Conservation (phyloP, 2,113 vertebrate genomes). For the Athene noctua region DNA sequence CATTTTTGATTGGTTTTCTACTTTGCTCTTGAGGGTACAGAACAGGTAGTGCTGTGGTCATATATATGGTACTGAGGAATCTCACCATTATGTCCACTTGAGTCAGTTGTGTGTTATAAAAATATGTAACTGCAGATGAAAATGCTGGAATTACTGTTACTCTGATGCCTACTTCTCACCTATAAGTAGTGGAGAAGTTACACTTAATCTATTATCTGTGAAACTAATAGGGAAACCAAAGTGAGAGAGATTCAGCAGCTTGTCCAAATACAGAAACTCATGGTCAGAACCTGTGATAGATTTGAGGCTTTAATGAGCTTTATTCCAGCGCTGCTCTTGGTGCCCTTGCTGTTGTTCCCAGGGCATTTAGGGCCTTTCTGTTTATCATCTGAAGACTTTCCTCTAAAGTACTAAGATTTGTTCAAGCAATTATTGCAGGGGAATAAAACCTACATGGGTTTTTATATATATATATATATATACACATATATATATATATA, state of each 20-base stretch:
- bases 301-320: not conserved
- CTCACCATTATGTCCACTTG: not conserved
- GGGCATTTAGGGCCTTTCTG: not conserved
- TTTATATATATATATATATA: too few species aligned
- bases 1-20: not conserved
- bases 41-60: not conserved
- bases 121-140: not conserved
- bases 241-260: not conserved
- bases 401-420: not conserved
- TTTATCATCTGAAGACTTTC: not conserved
- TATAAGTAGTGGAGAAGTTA: not conserved
- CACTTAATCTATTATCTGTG: not conserved
- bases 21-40: not conserved
- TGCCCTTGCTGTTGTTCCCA: not conserved
- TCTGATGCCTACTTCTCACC: not conserved
- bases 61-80: not conserved
- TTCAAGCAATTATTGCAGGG: not conserved
- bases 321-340: not conserved
- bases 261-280: not conserved
- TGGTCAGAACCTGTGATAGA: not conserved
- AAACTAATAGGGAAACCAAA: not conserved
- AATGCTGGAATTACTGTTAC: not conserved
- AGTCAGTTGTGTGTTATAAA: not conserved
- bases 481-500: too few species aligned
- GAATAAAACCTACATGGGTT: accelerated